phyloP scores from a whole-genome alignment of 2,888 invertebrate species.

The Dorcus parallelipipedus region DNA sequence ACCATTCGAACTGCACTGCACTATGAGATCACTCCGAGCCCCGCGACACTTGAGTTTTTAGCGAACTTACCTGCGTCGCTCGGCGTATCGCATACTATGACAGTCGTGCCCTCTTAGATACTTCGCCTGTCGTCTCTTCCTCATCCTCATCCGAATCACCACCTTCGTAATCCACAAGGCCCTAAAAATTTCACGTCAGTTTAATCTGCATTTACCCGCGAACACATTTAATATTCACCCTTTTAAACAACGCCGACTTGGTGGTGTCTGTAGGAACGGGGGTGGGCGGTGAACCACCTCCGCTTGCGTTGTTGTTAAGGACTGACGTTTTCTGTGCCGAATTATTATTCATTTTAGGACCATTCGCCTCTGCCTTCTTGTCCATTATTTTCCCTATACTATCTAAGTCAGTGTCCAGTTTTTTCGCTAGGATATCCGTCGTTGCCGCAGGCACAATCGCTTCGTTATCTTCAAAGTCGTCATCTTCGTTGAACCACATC shows the following conservation, averaged over 20 bases:
- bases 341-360: conserved; percentile 44
- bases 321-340: conserved; percentile 43
- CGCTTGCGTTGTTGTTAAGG: conserved; percentile 49
- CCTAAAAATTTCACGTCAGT: conserved; percentile 51
- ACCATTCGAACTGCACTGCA: conserved; percentile 39
- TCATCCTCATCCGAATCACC: conserved; percentile 96
- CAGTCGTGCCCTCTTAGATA: conserved; percentile 68
- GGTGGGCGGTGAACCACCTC: conserved; percentile 37
- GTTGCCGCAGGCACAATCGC: conserved; percentile 53
- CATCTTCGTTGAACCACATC: conserved; percentile 98
- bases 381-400: conserved; percentile 53
- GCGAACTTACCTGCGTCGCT: conserved; percentile 30
- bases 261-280: conserved; percentile 45
- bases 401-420: conserved; percentile 59
- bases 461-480: conserved; percentile 83
- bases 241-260: conserved; percentile 52
- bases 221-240: conserved; percentile 39
- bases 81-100: conserved; percentile 57
- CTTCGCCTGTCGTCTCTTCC: conserved; percentile 59
- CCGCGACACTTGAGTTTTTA: conserved; percentile 40
- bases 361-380: conserved; percentile 44
- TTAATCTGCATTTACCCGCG: too few relatives aligned
- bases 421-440: conserved; percentile 55
- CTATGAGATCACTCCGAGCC: conserved; percentile 45
- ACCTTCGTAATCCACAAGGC: conserved; percentile 95